phyloP scores from a whole-genome alignment of 2,113 vertebrate genomes.

The Oryzias javanicus region DNA sequence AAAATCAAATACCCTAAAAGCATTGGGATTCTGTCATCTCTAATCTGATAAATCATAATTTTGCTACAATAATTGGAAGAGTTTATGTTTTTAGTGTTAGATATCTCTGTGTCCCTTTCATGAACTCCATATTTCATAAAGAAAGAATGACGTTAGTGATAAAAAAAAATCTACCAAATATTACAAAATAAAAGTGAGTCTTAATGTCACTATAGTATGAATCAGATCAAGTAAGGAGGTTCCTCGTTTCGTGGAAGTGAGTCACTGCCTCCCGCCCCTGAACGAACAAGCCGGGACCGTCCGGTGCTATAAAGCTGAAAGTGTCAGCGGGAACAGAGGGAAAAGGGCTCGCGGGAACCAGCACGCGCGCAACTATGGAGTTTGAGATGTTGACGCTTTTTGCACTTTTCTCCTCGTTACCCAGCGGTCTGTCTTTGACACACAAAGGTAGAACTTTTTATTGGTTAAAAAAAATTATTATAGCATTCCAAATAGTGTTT shows the following conservation, averaged over 20 bases:
- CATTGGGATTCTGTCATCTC: too few relatives aligned
- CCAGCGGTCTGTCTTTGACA: conserved; percentile 26
- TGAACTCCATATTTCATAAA: neutral
- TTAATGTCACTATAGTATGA: conserved; percentile 23
- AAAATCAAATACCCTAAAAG: too few relatives aligned
- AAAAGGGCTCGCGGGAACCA: conserved; percentile 1
- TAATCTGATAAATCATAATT: too few relatives aligned
- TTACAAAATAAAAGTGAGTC: neutral
- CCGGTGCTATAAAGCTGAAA: conserved; percentile 53
- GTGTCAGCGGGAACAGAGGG: conserved; percentile 9
- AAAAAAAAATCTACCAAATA: neutral
- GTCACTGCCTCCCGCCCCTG: conserved; percentile 61
- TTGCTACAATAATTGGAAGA: too few relatives aligned
- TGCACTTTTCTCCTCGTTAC: conserved; percentile 38
- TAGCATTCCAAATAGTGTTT: neutral
- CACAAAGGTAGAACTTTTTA: conserved; percentile 52
- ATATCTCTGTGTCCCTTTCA: neutral
- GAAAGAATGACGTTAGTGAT: conserved; percentile 31
- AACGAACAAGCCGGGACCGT: neutral
- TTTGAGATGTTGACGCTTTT: conserved; percentile 28
- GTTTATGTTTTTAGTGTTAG: neutral
- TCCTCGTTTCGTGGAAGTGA: conserved; percentile 27
- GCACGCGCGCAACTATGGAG: conserved; percentile 62
- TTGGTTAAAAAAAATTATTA: neutral
- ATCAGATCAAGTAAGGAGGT: neutral